phyloP scores from a whole-genome alignment of 2,113 vertebrate genomes.

The Carollia perspicillata region DNA sequence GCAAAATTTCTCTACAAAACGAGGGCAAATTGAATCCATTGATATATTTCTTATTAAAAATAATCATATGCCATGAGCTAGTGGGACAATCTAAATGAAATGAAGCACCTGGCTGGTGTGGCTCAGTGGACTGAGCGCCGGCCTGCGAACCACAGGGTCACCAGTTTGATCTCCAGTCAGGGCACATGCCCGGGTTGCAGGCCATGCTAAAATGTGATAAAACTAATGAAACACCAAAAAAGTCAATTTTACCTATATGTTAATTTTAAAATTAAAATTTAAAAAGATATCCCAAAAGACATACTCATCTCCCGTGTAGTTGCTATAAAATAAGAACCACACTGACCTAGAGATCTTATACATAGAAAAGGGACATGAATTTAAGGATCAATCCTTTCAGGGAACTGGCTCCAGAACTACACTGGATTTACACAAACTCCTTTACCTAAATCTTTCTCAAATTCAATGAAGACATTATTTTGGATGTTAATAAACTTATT shows the following conservation, averaged over 20 bases:
- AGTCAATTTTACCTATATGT: background rate
- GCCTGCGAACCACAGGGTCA: no score
- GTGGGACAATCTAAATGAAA: background rate
- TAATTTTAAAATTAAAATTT: background rate
- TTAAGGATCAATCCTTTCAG: background rate
- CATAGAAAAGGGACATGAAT: background rate
- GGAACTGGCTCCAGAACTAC: background rate
- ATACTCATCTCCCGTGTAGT: background rate
- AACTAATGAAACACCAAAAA: constrained; percentile 13
- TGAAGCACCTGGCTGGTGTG: background rate
- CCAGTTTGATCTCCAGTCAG: no score
- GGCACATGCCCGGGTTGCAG: no score
- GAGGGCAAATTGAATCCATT: background rate
- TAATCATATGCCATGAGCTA: background rate
- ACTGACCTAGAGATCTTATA: background rate
- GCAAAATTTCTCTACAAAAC: background rate
- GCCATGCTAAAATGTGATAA: background rate
- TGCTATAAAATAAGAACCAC: background rate
- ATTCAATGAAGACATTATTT: background rate
- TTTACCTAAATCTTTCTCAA: background rate
- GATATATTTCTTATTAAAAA: background rate
- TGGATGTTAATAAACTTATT: background rate
- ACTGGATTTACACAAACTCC: background rate
- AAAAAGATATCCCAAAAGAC: background rate
- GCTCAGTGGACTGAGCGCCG: no score